Evolutionary conservation across 2,797 vertebrate species (phyloP).

Genomic region (Pterois miles): DNA sequence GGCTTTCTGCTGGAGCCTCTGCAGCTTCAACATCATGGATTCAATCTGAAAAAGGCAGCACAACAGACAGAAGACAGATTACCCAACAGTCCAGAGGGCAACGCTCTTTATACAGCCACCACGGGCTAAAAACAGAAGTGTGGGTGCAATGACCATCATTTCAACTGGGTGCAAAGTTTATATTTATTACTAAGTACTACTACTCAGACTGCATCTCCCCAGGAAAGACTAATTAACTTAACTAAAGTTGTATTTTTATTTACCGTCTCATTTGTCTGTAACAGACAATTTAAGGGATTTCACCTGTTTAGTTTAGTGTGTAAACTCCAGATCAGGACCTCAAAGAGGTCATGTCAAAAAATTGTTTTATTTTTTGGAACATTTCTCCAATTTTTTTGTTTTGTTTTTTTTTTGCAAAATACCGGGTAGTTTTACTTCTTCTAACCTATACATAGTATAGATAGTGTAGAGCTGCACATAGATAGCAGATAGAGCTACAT

Average conservation of each 20-base stretch:
- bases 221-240: not conserved
- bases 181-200: not conserved
- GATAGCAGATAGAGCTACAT: not conserved
- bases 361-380: not conserved
- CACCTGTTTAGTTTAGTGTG: not conserved
- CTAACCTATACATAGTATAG: too few species aligned
- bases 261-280: not conserved
- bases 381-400: not conserved
- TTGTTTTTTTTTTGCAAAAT: not conserved
- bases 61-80: constrained; percentile 14
- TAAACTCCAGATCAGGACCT: not conserved
- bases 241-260: not conserved
- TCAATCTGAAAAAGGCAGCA: constrained; percentile 81
- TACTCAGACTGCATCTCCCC: not conserved
- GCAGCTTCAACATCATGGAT: constrained; percentile 87
- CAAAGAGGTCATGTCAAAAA: not conserved
- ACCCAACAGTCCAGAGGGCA: constrained; percentile 35
- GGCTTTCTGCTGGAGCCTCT: constrained; percentile 90
- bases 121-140: not conserved
- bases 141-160: constrained; percentile 27
- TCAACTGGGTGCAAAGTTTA: constrained; percentile 3
- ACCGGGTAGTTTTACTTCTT: not conserved
- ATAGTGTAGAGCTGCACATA: not conserved
- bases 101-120: constrained; percentile 18
- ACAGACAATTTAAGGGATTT: not conserved